Base-by-base conservation (phyloP, 2,888 invertebrate species). In the Phrixothrix hirtus region DNA sequence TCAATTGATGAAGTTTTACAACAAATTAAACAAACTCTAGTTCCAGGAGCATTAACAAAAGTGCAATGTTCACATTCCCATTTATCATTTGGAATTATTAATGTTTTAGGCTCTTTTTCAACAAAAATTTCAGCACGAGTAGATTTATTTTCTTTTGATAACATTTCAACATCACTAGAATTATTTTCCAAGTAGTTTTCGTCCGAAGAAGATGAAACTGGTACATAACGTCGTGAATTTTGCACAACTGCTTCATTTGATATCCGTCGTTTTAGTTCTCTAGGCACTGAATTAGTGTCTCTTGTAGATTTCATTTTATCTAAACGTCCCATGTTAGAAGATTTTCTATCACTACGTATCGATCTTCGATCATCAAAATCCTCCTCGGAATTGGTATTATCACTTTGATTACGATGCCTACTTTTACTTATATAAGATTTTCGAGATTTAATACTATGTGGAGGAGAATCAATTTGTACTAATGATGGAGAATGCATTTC, bases 51-150 rank as follows among this genome's bases (percentile, higher is more conserved):
- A 70, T 95, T 95, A 1, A 92, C 87, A 70, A 86, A 93, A 0
- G 94, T 95, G 70, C 94, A 95, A 68, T 92, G 91, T 67, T 92
- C 90, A 72, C 94, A 95, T 58, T 89, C 85, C 94, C 94, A 95
- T 45, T 82, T 78, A 9, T 81, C 77, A 27, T 73, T 76, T 0
- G 85, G 83, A 9, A 81, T 78, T 1, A 79, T 77, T 0, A 82
- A 80, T 9, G 79, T 77, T 42, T 75, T 17, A n/a, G 9, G 77
- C 1, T 75, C 29, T 59, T 49, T 53, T 41, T 49, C 51, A 1
- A 29, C 26, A 2, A 43, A 58, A 14, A 75, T 75, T 30, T 75
- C 74, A 6, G 74, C 54, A 6, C 59, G 54, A 14, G 59, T 52
- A 11, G 56, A 52, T 37, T 56, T 44, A 57, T 60, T 55, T 38